phyloP scores from a whole-genome alignment of 2,888 invertebrate species.

The Trissolcus japonicus region DNA sequence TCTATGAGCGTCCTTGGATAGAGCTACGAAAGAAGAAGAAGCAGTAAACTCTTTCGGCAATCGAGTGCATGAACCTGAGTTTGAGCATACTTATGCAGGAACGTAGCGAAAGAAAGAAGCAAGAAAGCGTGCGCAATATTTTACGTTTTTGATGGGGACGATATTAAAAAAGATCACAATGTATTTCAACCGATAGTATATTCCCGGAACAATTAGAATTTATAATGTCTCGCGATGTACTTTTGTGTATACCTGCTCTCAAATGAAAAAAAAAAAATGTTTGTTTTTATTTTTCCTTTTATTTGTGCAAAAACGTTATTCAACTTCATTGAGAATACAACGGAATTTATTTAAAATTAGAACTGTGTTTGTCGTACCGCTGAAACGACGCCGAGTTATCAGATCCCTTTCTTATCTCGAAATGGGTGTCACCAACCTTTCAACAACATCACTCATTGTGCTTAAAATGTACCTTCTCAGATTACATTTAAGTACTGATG shows the following conservation, averaged over 20 bases:
- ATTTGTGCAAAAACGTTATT: not conserved
- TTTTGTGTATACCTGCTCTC: not conserved
- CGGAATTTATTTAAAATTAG: too few species aligned
- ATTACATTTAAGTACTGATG: too few species aligned
- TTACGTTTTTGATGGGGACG: slow-evolving; percentile 33
- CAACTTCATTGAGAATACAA: not conserved
- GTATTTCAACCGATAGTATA: slow-evolving; percentile 2
- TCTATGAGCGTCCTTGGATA: slow-evolving; percentile 52
- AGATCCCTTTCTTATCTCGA: too few species aligned
- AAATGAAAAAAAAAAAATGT: not conserved
- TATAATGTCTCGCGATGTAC: not conserved
- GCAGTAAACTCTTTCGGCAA: slow-evolving; percentile 52
- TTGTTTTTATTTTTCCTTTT: not conserved
- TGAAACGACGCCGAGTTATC: too few species aligned
- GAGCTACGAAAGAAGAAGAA: slow-evolving; percentile 45
- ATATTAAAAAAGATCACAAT: slow-evolving; percentile 33
- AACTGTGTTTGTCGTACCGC: too few species aligned
- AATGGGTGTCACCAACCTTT: too few species aligned
- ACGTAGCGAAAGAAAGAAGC: slow-evolving; percentile 57
- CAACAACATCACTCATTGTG: too few species aligned
- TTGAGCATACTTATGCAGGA: slow-evolving; percentile 54
- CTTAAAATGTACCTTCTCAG: too few species aligned
- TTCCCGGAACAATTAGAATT: slow-evolving; percentile 1
- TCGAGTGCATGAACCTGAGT: slow-evolving; percentile 46
- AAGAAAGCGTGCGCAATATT: slow-evolving; percentile 28